Evolutionary conservation across 2,888 invertebrate species (phyloP).

Genomic region (Thecophora atra): DNA sequence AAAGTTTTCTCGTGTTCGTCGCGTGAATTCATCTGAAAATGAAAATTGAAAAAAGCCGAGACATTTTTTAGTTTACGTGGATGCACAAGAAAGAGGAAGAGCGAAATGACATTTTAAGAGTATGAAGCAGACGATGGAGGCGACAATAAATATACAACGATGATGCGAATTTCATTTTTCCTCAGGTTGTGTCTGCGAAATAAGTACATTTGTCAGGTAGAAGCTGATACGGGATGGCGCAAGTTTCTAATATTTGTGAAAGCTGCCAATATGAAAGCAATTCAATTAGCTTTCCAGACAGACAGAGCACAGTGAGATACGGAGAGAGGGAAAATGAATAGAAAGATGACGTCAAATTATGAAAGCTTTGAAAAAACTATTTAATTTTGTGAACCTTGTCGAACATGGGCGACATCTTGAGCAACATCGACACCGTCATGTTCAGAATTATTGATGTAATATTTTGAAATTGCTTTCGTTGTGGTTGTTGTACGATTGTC

Average conservation of each 20-base stretch:
- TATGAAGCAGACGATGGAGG: conserved; percentile 31
- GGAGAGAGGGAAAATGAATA: neutral
- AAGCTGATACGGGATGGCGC: too few relatives aligned
- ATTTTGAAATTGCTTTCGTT: neutral
- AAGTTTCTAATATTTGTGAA: too few relatives aligned
- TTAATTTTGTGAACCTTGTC: neutral
- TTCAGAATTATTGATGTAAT: conserved; percentile 1
- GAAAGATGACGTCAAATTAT: neutral
- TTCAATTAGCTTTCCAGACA: too few relatives aligned
- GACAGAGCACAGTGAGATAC: neutral
- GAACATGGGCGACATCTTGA: neutral
- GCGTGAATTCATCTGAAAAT: conserved; percentile 78
- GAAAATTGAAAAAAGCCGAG: conserved; percentile 19
- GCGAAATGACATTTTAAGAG: neutral
- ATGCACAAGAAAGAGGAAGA: neutral
- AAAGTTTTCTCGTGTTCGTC: conserved; percentile 89
- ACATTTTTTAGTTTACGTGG: neutral
- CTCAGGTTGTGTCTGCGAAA: too few relatives aligned
- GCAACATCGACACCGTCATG: neutral
- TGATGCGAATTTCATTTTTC: too few relatives aligned
- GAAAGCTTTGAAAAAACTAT: neutral
- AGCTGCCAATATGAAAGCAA: too few relatives aligned
- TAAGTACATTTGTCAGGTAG: too few relatives aligned
- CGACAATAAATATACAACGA: conserved; percentile 45
- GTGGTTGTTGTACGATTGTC: neutral